Conservation (phyloP, 2,113 vertebrate genomes). For the Muscicapa adusta region DNA sequence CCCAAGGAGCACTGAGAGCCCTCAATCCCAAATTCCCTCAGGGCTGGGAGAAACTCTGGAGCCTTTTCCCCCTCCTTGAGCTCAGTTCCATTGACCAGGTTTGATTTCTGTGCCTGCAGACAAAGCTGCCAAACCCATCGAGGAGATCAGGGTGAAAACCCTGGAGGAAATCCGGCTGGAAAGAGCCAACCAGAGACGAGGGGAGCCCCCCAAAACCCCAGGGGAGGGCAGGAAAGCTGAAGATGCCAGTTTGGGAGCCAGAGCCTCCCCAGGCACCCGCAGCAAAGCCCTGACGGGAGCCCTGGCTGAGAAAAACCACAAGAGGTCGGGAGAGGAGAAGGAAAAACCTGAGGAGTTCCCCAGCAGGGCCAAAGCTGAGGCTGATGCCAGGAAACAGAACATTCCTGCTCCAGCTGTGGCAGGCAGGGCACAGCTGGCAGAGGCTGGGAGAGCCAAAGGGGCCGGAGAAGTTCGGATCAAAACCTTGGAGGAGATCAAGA, state of each 20-base stretch:
- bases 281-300: constrained; percentile 79
- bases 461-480: constrained; percentile 79
- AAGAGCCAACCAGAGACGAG: constrained; percentile 76
- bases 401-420: fast-evolving
- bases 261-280: background rate
- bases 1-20: fast-evolving
- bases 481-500: constrained; percentile 91
- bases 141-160: constrained; percentile 87
- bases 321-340: constrained; percentile 66
- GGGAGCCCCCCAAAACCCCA: constrained; percentile 38
- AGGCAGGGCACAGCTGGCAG: constrained; percentile 40
- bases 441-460: background rate
- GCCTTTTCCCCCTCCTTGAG: fast-evolving
- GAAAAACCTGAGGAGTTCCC: constrained; percentile 38
- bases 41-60: background rate
- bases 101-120: constrained; percentile 5
- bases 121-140: constrained; percentile 49
- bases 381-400: constrained; percentile 38
- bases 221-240: constrained; percentile 22
- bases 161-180: constrained; percentile 90
- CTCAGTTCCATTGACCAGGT: fast-evolving
- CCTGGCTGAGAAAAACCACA: constrained; percentile 78
- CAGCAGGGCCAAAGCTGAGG: constrained; percentile 8
- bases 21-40: background rate
- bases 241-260: background rate